Evolutionary conservation across 1,140 invertebrate genomes (phyloP).

Genomic region (Antheraea pernyi): DNA sequence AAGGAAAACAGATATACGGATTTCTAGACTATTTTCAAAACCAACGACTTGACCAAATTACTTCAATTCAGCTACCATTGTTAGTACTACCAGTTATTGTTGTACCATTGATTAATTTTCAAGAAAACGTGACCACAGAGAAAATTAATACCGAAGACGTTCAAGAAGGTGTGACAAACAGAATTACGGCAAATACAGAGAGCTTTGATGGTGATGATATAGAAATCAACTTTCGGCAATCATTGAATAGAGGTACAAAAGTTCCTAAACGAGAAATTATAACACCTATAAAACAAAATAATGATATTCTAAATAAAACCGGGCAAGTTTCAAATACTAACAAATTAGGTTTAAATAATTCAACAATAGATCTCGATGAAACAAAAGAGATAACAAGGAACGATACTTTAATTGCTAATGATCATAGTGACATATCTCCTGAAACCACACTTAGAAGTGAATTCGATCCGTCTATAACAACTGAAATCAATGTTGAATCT

Average conservation of each 20-base stretch:
- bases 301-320: constrained; percentile 3
- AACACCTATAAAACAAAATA: background rate
- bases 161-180: background rate
- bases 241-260: constrained; percentile 20
- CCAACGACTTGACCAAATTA: constrained; percentile 40
- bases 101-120: constrained; percentile 43
- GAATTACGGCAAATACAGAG: background rate
- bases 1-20: background rate
- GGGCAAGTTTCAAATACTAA: background rate
- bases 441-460: no score
- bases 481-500: constrained; percentile 15
- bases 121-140: constrained; percentile 36
- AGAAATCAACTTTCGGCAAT: constrained; percentile 26
- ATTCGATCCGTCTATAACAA: constrained; percentile 37
- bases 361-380: no score
- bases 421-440: no score
- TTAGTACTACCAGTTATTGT: constrained; percentile 46
- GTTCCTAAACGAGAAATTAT: constrained; percentile 14
- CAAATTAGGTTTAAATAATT: background rate
- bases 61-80: constrained; percentile 34
- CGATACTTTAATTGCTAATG: constrained; percentile 5
- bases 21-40: constrained; percentile 33
- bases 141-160: constrained; percentile 7
- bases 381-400: background rate
- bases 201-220: constrained; percentile 20